Conservation (phyloP, 1,140 invertebrate genomes). For the Eubasilissa regina region DNA sequence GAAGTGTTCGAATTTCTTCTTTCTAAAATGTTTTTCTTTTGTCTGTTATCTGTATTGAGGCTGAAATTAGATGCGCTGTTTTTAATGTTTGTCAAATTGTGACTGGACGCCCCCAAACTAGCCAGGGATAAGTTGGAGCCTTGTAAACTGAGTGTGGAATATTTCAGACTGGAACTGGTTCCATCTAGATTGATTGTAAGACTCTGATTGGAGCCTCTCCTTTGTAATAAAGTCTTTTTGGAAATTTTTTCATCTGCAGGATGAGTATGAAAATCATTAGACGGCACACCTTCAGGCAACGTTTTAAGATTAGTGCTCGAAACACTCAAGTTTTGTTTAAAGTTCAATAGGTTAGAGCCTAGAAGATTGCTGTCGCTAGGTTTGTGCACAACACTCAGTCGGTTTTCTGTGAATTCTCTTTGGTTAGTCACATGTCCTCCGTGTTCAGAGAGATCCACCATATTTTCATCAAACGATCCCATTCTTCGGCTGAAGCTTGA, state of each 20-base stretch:
- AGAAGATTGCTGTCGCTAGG: conserved; percentile 59
- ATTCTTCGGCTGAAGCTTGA: conserved; percentile 63
- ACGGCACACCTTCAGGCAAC: conserved; percentile 77
- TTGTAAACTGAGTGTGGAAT: conserved; percentile 63
- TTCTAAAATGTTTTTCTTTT: conserved; percentile 80
- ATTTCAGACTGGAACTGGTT: conserved; percentile 54
- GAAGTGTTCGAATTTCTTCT: conserved; percentile 91
- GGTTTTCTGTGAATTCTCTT: conserved; percentile 36
- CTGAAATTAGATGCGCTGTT: conserved; percentile 71
- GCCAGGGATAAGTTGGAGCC: conserved; percentile 69
- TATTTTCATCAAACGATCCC: conserved; percentile 71
- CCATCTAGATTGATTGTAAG: conserved; percentile 59
- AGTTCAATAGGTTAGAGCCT: conserved; percentile 69
- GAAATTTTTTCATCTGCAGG: conserved; percentile 66
- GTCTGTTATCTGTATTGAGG: conserved; percentile 66
- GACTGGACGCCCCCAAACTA: conserved; percentile 68
- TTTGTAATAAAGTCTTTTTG: conserved; percentile 65
- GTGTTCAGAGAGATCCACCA: conserved; percentile 61
- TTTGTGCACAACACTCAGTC: conserved; percentile 50
- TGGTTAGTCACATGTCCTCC: conserved; percentile 4
- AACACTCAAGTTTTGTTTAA: conserved; percentile 72
- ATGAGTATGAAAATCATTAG: conserved; percentile 75
- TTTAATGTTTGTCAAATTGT: conserved; percentile 67
- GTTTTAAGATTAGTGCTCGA: conserved; percentile 78
- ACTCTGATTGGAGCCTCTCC: conserved; percentile 64